phyloP scores from a whole-genome alignment of 2,113 vertebrate species.

The Cebus imitator region DNA sequence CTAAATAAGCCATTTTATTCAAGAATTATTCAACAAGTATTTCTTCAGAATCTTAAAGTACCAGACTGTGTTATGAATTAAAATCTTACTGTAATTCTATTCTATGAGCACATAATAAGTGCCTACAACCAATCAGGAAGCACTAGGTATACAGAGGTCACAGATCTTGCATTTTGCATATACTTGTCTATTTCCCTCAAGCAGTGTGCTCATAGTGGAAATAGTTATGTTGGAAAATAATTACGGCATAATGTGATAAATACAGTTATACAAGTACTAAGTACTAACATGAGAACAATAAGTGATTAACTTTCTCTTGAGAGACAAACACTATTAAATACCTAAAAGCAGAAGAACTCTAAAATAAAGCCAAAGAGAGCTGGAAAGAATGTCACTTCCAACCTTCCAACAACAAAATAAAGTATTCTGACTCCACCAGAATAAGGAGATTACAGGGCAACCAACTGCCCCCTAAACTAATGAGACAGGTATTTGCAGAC shows the following conservation, averaged over 20 bases:
- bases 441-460: neutral
- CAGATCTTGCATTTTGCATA: neutral
- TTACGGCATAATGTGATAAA: neutral
- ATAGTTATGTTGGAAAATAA: neutral
- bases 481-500: neutral
- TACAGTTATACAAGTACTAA: neutral
- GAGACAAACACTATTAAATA: neutral
- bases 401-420: neutral
- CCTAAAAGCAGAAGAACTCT: neutral
- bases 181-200: neutral
- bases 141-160: neutral
- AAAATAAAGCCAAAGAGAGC: slow-evolving; percentile 6
- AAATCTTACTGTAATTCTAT: neutral
- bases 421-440: neutral
- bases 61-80: neutral
- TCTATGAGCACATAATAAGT: neutral
- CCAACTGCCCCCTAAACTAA: neutral
- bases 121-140: neutral
- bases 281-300: neutral
- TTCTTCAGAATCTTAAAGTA: neutral
- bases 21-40: slow-evolving; percentile 20
- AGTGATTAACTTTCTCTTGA: neutral
- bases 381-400: neutral
- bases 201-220: neutral
- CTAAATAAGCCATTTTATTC: slow-evolving; percentile 11